These are phyloP conservation scores for Pampus argenteus DNA, from an alignment of 2,797 vertebrate genomes.

Conservation along the genomic window DNA sequence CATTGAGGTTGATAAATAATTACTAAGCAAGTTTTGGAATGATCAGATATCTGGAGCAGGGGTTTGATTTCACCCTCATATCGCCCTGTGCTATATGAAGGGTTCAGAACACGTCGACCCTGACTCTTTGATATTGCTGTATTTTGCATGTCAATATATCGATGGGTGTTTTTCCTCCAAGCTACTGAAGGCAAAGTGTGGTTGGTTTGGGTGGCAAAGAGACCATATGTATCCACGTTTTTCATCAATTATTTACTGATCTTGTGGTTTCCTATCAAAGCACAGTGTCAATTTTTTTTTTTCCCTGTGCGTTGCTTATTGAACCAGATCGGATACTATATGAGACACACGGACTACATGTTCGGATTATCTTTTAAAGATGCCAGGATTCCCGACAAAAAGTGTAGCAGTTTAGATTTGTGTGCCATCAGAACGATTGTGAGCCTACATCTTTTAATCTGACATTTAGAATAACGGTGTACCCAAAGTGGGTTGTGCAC, in stretches of 20 bases:
- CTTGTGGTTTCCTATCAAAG: conserved; percentile 41
- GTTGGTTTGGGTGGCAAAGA: conserved; percentile 43
- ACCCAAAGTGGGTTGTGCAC: conserved; percentile 55
- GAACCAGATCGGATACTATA: conserved; percentile 47
- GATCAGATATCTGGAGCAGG: conserved; percentile 31
- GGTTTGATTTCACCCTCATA: conserved; percentile 37
- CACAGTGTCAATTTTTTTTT: conserved; percentile 27
- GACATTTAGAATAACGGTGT: conserved; percentile 46
- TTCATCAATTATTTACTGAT: conserved; percentile 40
- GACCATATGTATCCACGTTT: conserved; percentile 45
- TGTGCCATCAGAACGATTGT: conserved; percentile 58
- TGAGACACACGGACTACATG: conserved; percentile 42
- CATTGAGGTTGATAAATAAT: conserved; percentile 35
- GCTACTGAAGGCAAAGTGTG: conserved; percentile 54
- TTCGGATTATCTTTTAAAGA: conserved; percentile 45
- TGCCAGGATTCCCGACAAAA: conserved; percentile 47
- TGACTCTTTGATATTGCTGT: conserved; percentile 73
- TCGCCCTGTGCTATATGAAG: conserved; percentile 41
- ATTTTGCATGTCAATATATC: conserved; percentile 77
- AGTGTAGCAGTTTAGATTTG: conserved; percentile 58
- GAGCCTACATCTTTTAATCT: conserved; percentile 33
- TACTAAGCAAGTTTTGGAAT: conserved; percentile 46
- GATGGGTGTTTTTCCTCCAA: conserved; percentile 56
- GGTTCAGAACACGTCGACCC: conserved; percentile 49
- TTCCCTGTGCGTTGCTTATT: conserved; percentile 25